Conservation (phyloP, 2,113 vertebrate species). For the Sitta europaea region DNA sequence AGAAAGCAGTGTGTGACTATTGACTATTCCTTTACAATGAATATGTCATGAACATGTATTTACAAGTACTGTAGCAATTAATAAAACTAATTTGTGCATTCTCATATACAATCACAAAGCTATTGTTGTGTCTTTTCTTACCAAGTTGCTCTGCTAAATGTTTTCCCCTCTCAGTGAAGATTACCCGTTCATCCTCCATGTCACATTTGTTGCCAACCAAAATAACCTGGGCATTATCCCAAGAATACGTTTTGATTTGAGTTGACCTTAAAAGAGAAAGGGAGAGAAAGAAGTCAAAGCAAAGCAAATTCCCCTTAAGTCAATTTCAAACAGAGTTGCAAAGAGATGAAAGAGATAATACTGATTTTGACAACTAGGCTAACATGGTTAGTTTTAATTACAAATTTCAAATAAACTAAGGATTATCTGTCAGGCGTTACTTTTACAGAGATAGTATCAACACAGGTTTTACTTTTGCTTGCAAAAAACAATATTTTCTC, state of each 20-base stretch:
- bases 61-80: background rate
- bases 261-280: constrained; percentile 83
- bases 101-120: background rate
- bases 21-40: background rate
- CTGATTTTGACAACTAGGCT: background rate
- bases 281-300: constrained; percentile 21
- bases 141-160: constrained; percentile 94
- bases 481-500: background rate
- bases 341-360: background rate
- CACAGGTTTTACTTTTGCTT: background rate
- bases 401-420: background rate
- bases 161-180: constrained; percentile 88
- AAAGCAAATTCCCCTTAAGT: background rate
- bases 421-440: background rate
- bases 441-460: background rate
- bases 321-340: background rate
- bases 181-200: constrained; percentile 94
- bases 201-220: constrained; percentile 96
- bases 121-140: constrained; percentile 63
- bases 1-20: background rate
- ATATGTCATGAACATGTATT: background rate
- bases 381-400: background rate
- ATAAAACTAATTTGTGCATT: background rate
- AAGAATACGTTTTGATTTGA: constrained; percentile 98
- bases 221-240: constrained; percentile 98